Evolutionary conservation across 2,888 invertebrate species (phyloP).

Genomic region (Drosophila ezoana): DNA sequence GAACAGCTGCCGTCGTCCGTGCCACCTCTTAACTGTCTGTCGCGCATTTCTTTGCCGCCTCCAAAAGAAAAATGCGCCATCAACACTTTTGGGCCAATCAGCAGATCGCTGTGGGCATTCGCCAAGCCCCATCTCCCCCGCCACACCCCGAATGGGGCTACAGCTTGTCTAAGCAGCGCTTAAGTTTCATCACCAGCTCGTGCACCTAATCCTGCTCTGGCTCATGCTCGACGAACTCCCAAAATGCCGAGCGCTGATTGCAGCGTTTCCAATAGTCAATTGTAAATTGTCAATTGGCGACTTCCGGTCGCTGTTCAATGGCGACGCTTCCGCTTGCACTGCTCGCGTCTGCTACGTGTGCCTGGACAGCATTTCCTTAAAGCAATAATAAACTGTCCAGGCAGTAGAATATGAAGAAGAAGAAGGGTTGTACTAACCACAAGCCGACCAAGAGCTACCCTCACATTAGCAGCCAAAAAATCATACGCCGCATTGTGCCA

Average conservation of each 20-base stretch:
- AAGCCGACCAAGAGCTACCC: slow-evolving; percentile 42
- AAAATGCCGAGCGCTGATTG: slow-evolving; percentile 51
- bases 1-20: slow-evolving; percentile 40
- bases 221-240: slow-evolving; percentile 4
- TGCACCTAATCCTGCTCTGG: not conserved
- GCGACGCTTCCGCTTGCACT: slow-evolving; percentile 32
- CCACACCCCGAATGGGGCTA: not conserved
- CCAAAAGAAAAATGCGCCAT: slow-evolving; percentile 38
- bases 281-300: slow-evolving; percentile 33
- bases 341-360: slow-evolving; percentile 19
- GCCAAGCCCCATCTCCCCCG: not conserved
- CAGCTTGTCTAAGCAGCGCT: slow-evolving; percentile 18
- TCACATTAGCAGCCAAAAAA: slow-evolving; percentile 67
- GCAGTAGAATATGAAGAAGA: not conserved
- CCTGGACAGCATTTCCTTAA: slow-evolving; percentile 43
- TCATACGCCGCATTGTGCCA: slow-evolving; percentile 76
- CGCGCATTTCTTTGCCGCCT: slow-evolving; percentile 11
- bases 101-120: slow-evolving; percentile 7
- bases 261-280: slow-evolving; percentile 46
- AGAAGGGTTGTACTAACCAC: slow-evolving; percentile 42
- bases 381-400: slow-evolving; percentile 12
- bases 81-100: slow-evolving; percentile 65
- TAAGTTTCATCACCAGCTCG: slow-evolving; percentile 24
- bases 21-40: slow-evolving; percentile 21
- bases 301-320: slow-evolving; percentile 59